Evolutionary conservation across 2,888 invertebrate genomes (phyloP).

Genomic region (Cantharis nigra): DNA sequence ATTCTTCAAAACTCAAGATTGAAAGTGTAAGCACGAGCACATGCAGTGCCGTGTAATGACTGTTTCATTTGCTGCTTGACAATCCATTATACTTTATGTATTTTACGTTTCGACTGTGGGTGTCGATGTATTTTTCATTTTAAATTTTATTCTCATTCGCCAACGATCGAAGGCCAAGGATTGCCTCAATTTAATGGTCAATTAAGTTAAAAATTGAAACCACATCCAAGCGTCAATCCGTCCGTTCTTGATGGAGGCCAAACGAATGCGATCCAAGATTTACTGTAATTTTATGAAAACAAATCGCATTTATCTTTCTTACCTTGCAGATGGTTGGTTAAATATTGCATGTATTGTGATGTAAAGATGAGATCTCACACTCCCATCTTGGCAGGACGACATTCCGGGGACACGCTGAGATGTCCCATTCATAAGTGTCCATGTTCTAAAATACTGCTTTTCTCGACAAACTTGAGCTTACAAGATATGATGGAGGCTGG

Average conservation of each 20-base stretch:
- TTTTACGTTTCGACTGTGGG: conserved; percentile 22
- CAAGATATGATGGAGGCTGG: conserved; percentile 35
- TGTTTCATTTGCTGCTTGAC: conserved; percentile 34
- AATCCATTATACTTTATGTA: conserved; percentile 32
- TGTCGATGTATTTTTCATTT: conserved; percentile 6
- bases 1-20: conserved; percentile 8
- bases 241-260: background rate
- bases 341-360: conserved; percentile 54
- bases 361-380: conserved; percentile 52
- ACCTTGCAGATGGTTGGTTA: conserved; percentile 45
- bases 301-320: conserved; percentile 45
- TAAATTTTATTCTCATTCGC: background rate
- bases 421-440: conserved; percentile 54
- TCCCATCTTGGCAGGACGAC: conserved; percentile 43
- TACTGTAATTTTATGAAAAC: conserved; percentile 45
- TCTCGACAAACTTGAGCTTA: conserved; percentile 26
- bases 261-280: conserved; percentile 40
- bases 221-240: background rate
- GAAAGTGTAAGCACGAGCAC: conserved; percentile 6
- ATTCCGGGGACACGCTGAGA: conserved; percentile 50
- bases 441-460: conserved; percentile 35
- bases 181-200: background rate
- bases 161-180: background rate
- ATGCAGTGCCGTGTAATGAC: conserved; percentile 31
- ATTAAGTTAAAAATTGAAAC: background rate